Conservation (phyloP, 2,797 vertebrate genomes). For the Borostomias antarcticus region DNA sequence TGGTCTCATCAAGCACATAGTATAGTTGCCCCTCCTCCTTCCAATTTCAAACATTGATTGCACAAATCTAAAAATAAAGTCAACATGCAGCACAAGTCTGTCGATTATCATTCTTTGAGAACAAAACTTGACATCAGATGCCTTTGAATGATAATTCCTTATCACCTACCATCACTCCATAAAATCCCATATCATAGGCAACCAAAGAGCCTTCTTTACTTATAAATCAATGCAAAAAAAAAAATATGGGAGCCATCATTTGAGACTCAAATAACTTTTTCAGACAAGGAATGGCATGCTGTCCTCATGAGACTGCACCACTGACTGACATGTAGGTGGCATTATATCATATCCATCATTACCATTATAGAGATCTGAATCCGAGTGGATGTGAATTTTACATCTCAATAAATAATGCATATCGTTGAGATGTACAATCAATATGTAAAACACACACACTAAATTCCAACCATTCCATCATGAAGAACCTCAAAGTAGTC, state of each 20-base stretch:
- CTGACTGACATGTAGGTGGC: slow-evolving; percentile 30
- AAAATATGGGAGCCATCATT: not conserved
- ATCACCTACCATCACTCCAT: not conserved
- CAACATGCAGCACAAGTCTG: slow-evolving; percentile 21
- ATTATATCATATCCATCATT: slow-evolving; percentile 26
- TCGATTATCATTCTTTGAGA: slow-evolving; percentile 28
- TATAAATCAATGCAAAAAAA: slow-evolving; percentile 9
- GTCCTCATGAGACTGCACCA: slow-evolving; percentile 29
- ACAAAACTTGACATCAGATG: slow-evolving; percentile 15
- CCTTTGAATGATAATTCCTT: not conserved
- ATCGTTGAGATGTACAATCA: slow-evolving; percentile 32
- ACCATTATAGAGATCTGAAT: slow-evolving; percentile 30
- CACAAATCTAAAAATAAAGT: slow-evolving; percentile 40
- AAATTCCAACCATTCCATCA: not conserved
- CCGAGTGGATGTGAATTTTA: slow-evolving; percentile 37
- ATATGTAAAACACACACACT: slow-evolving; percentile 4
- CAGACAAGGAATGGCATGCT: slow-evolving; percentile 38
- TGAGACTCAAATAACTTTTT: not conserved
- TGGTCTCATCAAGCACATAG: slow-evolving; percentile 33
- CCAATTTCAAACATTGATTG: slow-evolving; percentile 28
- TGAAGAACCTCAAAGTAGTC: too few relatives aligned
- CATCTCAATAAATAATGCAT: slow-evolving; percentile 15
- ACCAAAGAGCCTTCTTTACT: slow-evolving; percentile 22
- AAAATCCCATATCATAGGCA: slow-evolving; percentile 9
- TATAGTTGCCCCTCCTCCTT: slow-evolving; percentile 16